These are phyloP conservation scores for Autographa gamma DNA, from an alignment of 2,888 invertebrate species.

Conservation along the genomic window DNA sequence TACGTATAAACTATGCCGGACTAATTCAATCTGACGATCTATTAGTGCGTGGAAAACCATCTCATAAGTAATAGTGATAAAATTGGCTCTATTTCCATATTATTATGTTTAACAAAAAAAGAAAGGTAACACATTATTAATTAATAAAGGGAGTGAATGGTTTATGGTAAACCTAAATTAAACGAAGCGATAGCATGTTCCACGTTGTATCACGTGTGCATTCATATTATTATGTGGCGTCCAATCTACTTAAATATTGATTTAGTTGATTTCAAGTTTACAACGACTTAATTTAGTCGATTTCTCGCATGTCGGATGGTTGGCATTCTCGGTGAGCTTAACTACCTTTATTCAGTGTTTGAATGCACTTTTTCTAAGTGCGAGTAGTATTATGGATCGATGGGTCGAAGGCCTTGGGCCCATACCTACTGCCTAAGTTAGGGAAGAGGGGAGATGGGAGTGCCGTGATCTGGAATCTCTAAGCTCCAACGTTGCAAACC, in stretches of 20 bases:
- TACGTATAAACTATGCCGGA: too few species aligned
- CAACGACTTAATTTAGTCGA: background rate
- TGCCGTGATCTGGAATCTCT: too few species aligned
- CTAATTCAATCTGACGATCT: too few species aligned
- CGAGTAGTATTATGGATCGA: too few species aligned
- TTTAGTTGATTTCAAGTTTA: constrained; percentile 7
- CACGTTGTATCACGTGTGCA: constrained; percentile 58
- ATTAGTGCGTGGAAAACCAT: too few species aligned
- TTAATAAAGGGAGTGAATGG: background rate
- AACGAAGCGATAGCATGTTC: constrained; percentile 41
- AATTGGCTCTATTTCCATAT: background rate
- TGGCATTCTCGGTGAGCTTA: background rate
- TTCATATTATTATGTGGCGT: constrained; percentile 22
- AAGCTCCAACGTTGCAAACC: too few species aligned
- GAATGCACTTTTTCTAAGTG: too few species aligned
- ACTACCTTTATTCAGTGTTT: too few species aligned
- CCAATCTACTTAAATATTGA: background rate
- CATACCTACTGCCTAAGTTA: too few species aligned
- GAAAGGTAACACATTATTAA: background rate
- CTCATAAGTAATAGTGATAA: background rate
- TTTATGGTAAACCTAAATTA: constrained; percentile 18
- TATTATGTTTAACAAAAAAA: background rate
- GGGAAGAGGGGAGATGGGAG: too few species aligned
- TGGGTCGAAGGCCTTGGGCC: too few species aligned
- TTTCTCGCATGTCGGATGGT: background rate